A percentile compares a stretch with the other conserved stretches of the same genome.
These are phyloP conservation scores for Teleiodes luculella DNA, from an alignment of 2,888 invertebrate species.

Conservation along the genomic window DNA sequence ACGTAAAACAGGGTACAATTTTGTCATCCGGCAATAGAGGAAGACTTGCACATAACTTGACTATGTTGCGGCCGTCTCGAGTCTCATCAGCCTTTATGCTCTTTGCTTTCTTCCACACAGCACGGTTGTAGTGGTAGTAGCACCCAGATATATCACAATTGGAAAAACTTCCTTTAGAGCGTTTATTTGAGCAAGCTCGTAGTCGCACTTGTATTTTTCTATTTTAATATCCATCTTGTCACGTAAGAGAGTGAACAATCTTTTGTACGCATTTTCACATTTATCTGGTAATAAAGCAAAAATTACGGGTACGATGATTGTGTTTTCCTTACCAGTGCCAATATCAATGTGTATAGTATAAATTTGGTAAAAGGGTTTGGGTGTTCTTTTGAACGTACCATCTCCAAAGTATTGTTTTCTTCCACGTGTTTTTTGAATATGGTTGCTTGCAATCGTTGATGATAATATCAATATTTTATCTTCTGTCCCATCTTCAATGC, in stretches of 20 bases:
- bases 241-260: neutral
- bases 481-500: too few species aligned
- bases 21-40: neutral
- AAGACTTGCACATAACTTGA: neutral
- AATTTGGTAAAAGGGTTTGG: neutral
- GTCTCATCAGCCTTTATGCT: neutral
- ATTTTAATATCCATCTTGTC: neutral
- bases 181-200: too few species aligned
- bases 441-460: too few species aligned
- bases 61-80: neutral
- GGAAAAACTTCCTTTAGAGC: too few species aligned
- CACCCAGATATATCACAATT: neutral
- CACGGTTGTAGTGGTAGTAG: neutral
- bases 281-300: neutral
- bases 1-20: neutral
- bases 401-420: slow-evolving; percentile 1
- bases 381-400: neutral
- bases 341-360: neutral
- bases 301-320: neutral
- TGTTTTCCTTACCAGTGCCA: neutral
- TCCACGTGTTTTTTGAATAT: too few species aligned
- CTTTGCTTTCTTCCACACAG: neutral
- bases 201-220: neutral
- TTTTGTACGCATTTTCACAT: neutral
- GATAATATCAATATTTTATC: too few species aligned